A percentile compares a stretch with the other conserved stretches of the same genome.
phyloP scores from a whole-genome alignment of 2,888 invertebrate species.

The Eugnorisma glareosa region DNA sequence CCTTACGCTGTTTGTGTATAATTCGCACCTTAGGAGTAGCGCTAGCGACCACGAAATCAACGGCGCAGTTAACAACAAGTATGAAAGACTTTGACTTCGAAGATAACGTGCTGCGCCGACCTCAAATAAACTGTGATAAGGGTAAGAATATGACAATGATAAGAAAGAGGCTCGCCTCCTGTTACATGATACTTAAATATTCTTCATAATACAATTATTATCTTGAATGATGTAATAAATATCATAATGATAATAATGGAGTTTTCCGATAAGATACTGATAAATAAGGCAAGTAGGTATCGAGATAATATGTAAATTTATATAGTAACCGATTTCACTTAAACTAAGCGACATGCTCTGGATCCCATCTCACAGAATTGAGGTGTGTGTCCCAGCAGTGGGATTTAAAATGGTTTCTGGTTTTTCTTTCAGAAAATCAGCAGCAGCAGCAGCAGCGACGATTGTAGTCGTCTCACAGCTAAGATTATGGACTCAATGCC shows the following conservation, averaged over 20 bases:
- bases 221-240: background rate
- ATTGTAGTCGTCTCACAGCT: background rate
- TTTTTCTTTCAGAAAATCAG: background rate
- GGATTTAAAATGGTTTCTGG: background rate
- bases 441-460: background rate
- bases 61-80: too few relatives aligned
- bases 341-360: background rate
- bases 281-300: background rate
- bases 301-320: background rate
- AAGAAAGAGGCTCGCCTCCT: background rate
- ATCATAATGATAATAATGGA: background rate
- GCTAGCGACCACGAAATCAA: too few relatives aligned
- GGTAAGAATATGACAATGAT: background rate
- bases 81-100: too few relatives aligned
- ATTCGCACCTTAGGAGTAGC: too few relatives aligned
- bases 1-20: too few relatives aligned
- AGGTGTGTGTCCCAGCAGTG: background rate
- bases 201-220: background rate
- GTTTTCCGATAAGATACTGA: background rate
- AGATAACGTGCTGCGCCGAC: background rate
- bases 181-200: background rate
- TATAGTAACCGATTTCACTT: background rate
- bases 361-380: background rate
- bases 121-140: background rate
- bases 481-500: background rate